Evolutionary conservation across 2,888 invertebrate species (phyloP).

Genomic region (Drosophila longiperda): DNA sequence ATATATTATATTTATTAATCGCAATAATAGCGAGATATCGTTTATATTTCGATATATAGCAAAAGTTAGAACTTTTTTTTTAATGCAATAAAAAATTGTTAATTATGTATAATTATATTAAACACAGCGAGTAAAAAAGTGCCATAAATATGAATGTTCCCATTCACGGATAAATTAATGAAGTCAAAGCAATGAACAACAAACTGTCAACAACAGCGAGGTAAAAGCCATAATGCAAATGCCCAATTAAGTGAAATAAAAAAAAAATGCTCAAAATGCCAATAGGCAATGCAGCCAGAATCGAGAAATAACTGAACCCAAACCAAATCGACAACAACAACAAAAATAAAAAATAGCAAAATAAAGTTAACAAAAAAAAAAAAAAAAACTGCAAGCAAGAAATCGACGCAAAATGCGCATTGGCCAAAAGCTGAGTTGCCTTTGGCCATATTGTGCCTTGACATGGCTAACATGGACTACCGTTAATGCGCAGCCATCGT

Average conservation of each 20-base stretch:
- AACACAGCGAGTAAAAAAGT: not conserved
- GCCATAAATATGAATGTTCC: conserved; percentile 34
- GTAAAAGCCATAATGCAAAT: conserved; percentile 54
- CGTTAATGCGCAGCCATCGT: conserved; percentile 83
- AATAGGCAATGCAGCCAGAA: conserved; percentile 35
- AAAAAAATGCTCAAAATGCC: conserved; percentile 57
- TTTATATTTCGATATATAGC: too few relatives aligned
- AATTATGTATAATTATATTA: not conserved
- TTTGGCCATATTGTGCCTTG: conserved; percentile 77
- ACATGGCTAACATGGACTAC: conserved; percentile 80
- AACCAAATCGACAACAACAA: conserved; percentile 19
- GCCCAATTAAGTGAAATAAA: conserved; percentile 52
- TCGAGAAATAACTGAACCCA: conserved; percentile 39
- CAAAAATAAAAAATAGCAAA: conserved; percentile 28
- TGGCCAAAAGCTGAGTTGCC: conserved; percentile 75
- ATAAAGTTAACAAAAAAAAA: conserved; percentile 20
- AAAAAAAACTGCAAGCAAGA: conserved; percentile 21
- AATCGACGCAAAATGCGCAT: conserved; percentile 80
- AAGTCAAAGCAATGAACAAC: conserved; percentile 27
- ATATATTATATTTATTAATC: too few relatives aligned
- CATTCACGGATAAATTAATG: conserved; percentile 5
- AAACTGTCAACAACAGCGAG: conserved; percentile 14
- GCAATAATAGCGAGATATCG: too few relatives aligned
- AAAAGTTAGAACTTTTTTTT: too few relatives aligned
- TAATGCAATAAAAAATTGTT: too few relatives aligned